These are phyloP conservation scores for Bombus confusus DNA, from an alignment of 1,140 invertebrate species.

Conservation along the genomic window DNA sequence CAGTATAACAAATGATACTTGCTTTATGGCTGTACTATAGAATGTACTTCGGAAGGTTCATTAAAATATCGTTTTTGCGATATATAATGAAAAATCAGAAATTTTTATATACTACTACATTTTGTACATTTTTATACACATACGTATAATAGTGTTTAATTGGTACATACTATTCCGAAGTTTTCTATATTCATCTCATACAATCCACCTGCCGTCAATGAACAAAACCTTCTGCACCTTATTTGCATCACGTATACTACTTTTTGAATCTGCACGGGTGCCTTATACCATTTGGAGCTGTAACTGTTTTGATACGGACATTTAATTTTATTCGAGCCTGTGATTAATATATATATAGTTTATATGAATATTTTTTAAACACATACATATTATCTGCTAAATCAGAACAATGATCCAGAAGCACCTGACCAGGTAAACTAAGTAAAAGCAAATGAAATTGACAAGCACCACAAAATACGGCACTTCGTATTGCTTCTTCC, in stretches of 20 bases:
- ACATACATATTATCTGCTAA: neutral
- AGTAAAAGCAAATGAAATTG: neutral
- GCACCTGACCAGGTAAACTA: neutral
- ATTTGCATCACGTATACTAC: neutral
- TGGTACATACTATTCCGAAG: neutral
- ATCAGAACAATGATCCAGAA: neutral
- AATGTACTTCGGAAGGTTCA: too few relatives aligned
- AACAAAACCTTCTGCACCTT: neutral
- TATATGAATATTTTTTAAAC: too few relatives aligned
- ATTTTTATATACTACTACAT: neutral
- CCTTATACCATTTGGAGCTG: neutral
- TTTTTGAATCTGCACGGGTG: neutral
- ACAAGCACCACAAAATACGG: neutral
- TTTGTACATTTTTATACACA: too few relatives aligned
- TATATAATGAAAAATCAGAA: neutral
- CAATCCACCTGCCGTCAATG: conserved; percentile 1
- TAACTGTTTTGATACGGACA: neutral
- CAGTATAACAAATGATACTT: neutral
- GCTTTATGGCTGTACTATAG: too few relatives aligned
- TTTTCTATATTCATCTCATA: conserved; percentile 7
- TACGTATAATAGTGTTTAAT: neutral
- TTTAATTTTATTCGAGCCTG: too few relatives aligned
- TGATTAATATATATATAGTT: too few relatives aligned
- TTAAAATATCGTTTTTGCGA: neutral
- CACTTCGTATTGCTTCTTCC: neutral